A percentile compares a stretch with the other conserved stretches of the same genome.
These are phyloP conservation scores for Eurois occulta DNA, from an alignment of 2,888 invertebrate species.

Conservation along the genomic window DNA sequence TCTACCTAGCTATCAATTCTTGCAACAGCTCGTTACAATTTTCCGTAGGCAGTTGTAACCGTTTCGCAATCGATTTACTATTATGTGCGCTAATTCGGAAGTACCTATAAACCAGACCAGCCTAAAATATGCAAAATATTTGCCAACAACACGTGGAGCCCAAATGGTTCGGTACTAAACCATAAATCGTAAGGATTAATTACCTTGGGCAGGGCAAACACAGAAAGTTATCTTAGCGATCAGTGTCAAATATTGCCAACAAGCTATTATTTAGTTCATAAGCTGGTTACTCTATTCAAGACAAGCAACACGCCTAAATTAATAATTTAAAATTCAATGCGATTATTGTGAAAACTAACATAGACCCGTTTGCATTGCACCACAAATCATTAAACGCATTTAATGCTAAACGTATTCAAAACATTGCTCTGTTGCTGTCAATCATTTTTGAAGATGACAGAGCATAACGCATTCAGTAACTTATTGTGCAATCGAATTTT, in stretches of 20 bases:
- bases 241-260: conserved; percentile 58
- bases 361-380: neutral
- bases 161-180: conserved; percentile 35
- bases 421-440: neutral
- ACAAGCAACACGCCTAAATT: conserved; percentile 46
- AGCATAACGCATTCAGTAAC: neutral
- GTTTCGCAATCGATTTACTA: conserved; percentile 59
- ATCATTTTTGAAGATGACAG: neutral
- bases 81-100: conserved; percentile 56
- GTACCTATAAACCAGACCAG: conserved; percentile 57
- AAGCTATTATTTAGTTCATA: conserved; percentile 38
- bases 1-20: conserved; percentile 34
- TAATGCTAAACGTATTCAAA: neutral
- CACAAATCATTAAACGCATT: neutral
- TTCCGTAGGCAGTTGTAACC: conserved; percentile 47
- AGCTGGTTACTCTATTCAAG: conserved; percentile 22
- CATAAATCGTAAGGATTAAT: conserved; percentile 65
- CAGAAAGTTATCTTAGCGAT: conserved; percentile 61
- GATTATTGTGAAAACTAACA: conserved; percentile 21
- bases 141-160: conserved; percentile 58
- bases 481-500: neutral
- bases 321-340: conserved; percentile 45
- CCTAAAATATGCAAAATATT: conserved; percentile 65
- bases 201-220: conserved; percentile 51
- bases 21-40: conserved; percentile 37